Evolutionary conservation across 2,797 vertebrate genomes (phyloP).

Genomic region (Enteromius argenteus): DNA sequence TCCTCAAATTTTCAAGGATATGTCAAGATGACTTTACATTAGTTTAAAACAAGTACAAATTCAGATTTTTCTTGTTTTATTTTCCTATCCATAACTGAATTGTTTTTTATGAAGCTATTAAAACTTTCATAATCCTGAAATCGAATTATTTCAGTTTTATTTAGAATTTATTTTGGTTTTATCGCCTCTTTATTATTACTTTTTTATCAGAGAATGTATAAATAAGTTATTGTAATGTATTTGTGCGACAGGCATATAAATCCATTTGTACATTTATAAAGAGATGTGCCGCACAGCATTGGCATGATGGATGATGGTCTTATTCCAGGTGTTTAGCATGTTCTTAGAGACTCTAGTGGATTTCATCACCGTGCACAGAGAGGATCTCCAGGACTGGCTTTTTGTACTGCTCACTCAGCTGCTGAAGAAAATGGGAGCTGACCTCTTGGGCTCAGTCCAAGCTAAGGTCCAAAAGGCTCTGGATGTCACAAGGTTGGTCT

Average conservation of each 20-base stretch:
- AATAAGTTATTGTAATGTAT: background rate
- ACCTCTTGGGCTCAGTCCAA: conserved; percentile 89
- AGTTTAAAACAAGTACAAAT: background rate
- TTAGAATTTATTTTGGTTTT: background rate
- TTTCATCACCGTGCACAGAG: conserved; percentile 92
- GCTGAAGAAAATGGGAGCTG: conserved; percentile 92
- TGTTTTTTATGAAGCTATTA: background rate
- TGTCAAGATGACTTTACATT: background rate
- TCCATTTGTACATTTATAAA: background rate
- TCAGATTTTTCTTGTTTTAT: background rate
- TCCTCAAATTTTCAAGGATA: background rate
- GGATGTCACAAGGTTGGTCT: conserved; percentile 85
- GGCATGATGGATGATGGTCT: background rate
- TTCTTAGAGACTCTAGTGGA: conserved; percentile 98
- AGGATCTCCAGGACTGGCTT: conserved; percentile 91
- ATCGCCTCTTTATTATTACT: background rate
- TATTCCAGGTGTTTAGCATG: conserved; percentile 95
- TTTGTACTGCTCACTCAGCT: conserved; percentile 90
- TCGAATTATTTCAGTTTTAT: background rate
- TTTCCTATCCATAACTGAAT: background rate
- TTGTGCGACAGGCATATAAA: background rate
- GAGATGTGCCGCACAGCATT: background rate
- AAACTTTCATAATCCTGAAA: background rate
- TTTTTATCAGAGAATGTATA: background rate
- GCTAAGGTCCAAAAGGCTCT: conserved; percentile 91